A percentile compares a stretch with the other conserved stretches of the same genome.
phyloP scores from a whole-genome alignment of 2,888 invertebrate species.

The Trichopria drosophilae region DNA sequence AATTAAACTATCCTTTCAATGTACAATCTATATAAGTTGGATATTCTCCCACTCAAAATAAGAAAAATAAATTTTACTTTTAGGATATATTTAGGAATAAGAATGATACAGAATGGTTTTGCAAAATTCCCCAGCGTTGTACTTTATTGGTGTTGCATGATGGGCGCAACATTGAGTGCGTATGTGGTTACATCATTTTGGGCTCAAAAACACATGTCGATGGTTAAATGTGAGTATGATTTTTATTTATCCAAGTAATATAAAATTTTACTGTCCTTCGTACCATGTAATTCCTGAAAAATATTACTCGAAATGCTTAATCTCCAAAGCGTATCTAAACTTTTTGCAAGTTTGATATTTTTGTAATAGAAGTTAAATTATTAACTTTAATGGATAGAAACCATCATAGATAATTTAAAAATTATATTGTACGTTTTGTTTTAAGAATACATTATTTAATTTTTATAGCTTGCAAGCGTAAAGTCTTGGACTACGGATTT shows the following conservation, averaged over 20 bases:
- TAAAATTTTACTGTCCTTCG: too few relatives aligned
- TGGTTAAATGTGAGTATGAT: conserved; percentile 51
- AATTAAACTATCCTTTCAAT: too few relatives aligned
- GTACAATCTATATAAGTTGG: too few relatives aligned
- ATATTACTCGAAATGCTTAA: background rate
- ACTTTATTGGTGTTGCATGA: conserved; percentile 63
- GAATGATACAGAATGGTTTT: conserved; percentile 65
- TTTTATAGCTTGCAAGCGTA: conserved; percentile 49
- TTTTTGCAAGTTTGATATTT: background rate
- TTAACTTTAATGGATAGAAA: background rate
- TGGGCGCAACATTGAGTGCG: conserved; percentile 55
- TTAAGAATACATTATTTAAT: conserved; percentile 25
- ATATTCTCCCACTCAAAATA: too few relatives aligned
- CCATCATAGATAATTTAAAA: background rate
- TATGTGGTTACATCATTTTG: conserved; percentile 61
- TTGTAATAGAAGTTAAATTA: conserved; percentile 5
- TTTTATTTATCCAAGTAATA: conserved; percentile 6
- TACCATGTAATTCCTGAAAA: conserved; percentile 24
- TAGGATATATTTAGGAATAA: conserved; percentile 64
- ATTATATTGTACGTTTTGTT: background rate
- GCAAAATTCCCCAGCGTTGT: conserved; percentile 65
- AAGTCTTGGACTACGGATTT: conserved; percentile 58
- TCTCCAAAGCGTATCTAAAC: too few relatives aligned
- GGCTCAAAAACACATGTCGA: conserved; percentile 53
- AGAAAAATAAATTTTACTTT: conserved; percentile 35